Evolutionary conservation across 1,140 invertebrate species (phyloP), one percentile per base, ranked within the genome.

Genomic region (Odontomachus brunneus): DNA sequence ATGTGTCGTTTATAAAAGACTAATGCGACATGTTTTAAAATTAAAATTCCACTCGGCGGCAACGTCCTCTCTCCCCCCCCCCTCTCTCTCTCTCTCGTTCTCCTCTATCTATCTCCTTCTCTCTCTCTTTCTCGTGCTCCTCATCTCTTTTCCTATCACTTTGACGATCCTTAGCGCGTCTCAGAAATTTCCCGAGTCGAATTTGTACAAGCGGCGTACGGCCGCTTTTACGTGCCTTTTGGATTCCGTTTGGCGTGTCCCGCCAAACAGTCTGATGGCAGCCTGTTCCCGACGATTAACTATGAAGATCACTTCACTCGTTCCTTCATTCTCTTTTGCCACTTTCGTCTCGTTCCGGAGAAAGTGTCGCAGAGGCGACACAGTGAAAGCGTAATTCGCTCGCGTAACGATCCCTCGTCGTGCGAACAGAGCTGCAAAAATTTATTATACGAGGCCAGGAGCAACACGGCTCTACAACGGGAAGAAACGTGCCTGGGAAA

Each of bases 401-500:
- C 38, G 38, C 22, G 29, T 55, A 44, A 59, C 62, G 48, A 76
- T 80, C 55, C 57, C 14, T 22, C 33, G 14, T 22, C 33, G 29
- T n/a, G n/a, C 49, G 24, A 80, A 29, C 33, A 33, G 24, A 80
- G 24, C n/a, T 76, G 17, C 69, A 78, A 78, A 80, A 80, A 80
- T 80, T 80, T 80, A 19, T 62, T 26, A 26, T 19, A 69, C 51
- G 38, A 3, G 33, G 38, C 49, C n/a, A 22, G 29, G 7, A 67
- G 63, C 65, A 51, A 80, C 44, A 38, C 33, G 22, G n/a, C 17
- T 48, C n/a, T 0, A 29, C 38, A 65, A 26, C 17, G 66, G 49
- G 33, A 81, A 85, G 74, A 83, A 75, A 51, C 17, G n/a, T 66
- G 49, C 60, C 22, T 53, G 57, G 22, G 75, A 71, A 48, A 75